Percentiles rank a stretch among this genome's conserved stretches.
These are phyloP conservation scores for Ptychoptera albimana DNA, from an alignment of 2,888 invertebrate genomes.

Conservation along the genomic window DNA sequence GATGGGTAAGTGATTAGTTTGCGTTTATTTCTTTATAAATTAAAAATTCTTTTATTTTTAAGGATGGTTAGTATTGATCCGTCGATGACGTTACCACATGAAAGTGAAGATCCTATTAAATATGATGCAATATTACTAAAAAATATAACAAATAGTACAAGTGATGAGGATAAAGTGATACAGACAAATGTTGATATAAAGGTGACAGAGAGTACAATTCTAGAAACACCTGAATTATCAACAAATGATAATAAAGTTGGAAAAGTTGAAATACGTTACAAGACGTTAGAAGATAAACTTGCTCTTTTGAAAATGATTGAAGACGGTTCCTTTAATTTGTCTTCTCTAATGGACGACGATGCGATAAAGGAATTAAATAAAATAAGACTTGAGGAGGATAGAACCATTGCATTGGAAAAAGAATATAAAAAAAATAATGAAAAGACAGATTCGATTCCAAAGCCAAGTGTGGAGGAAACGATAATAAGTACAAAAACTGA, in stretches of 20 bases:
- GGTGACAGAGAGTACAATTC: neutral
- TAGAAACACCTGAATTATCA: neutral
- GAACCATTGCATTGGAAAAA: too few species aligned
- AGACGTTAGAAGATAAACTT: too few species aligned
- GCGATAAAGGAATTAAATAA: too few species aligned
- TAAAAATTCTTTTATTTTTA: neutral
- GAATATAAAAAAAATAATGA: too few species aligned
- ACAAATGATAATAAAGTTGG: neutral
- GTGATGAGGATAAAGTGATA: neutral
- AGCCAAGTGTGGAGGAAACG: too few species aligned
- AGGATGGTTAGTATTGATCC: slow-evolving; percentile 8
- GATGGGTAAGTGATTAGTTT: neutral
- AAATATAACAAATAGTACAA: neutral
- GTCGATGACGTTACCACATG: slow-evolving; percentile 9
- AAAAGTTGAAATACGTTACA: neutral
- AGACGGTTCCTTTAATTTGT: too few species aligned
- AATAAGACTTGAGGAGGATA: too few species aligned
- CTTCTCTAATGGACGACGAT: too few species aligned
- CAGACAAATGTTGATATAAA: neutral
- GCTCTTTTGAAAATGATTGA: too few species aligned
- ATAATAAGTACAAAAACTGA: too few species aligned
- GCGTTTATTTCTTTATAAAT: too few species aligned
- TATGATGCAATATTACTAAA: neutral
- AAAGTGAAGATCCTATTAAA: slow-evolving; percentile 4
- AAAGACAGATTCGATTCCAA: too few species aligned